Conservation (phyloP, 2,888 invertebrate genomes). For the Drosophila maculinotata region DNA sequence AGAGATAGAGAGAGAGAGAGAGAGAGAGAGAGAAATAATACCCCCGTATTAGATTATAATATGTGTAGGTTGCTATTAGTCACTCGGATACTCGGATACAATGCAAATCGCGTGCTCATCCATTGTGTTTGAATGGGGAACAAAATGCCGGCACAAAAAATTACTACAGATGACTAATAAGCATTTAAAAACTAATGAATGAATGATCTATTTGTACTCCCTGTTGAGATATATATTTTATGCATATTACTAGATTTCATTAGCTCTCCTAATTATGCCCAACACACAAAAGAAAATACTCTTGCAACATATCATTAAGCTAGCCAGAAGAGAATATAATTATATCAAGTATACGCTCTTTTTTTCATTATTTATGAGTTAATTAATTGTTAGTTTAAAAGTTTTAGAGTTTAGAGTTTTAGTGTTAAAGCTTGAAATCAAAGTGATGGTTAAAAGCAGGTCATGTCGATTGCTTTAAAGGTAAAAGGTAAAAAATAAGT, state of each 20-base stretch:
- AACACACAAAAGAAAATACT: background rate
- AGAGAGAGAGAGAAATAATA: slow-evolving; percentile 10
- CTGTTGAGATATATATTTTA: slow-evolving; percentile 9
- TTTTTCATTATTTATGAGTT: background rate
- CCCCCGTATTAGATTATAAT: slow-evolving; percentile 30
- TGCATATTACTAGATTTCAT: background rate
- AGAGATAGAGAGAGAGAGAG: slow-evolving; percentile 1
- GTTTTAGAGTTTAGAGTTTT: slow-evolving; percentile 1
- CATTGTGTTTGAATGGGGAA: background rate
- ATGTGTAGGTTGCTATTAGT: slow-evolving; percentile 32
- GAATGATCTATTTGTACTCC: slow-evolving; percentile 9
- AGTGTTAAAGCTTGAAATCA: background rate
- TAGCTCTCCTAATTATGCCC: slow-evolving; percentile 10
- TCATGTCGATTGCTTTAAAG: slow-evolving; percentile 7
- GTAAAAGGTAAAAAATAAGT: background rate
- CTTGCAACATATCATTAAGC: slow-evolving; percentile 4
- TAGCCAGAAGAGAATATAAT: background rate
- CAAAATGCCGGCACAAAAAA: slow-evolving; percentile 33
- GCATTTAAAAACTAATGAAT: slow-evolving; percentile 6
- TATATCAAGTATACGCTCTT: slow-evolving; percentile 1
- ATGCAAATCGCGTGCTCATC: slow-evolving; percentile 34
- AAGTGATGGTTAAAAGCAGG: background rate
- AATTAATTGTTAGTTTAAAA: slow-evolving; percentile 7
- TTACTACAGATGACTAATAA: slow-evolving; percentile 35
- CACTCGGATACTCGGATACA: slow-evolving; percentile 17